A percentile compares a stretch with the other conserved stretches of the same genome.
These are phyloP conservation scores for Pycnomerus fuliginosus DNA, from an alignment of 2,888 invertebrate genomes.

Conservation along the genomic window DNA sequence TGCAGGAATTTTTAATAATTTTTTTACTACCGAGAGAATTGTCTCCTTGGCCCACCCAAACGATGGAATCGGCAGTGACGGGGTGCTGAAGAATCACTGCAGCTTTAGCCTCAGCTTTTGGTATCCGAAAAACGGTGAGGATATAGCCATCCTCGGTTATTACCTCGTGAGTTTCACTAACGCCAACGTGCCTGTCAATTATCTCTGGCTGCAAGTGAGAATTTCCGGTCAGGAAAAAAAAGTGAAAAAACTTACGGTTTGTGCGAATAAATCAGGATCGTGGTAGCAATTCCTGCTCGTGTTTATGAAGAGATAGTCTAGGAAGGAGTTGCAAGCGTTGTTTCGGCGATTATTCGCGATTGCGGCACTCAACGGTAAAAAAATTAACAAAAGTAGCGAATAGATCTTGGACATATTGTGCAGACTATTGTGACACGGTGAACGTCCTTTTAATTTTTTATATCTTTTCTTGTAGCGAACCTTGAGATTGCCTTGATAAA, in stretches of 20 bases:
- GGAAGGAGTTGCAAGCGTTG: background rate
- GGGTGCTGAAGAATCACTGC: constrained; percentile 7
- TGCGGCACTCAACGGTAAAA: no score
- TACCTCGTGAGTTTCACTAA: constrained; percentile 1
- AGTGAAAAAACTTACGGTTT: constrained; percentile 4
- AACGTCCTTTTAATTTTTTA: no score
- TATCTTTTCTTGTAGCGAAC: no score
- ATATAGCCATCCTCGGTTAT: constrained; percentile 4
- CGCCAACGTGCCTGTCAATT: constrained; percentile 2
- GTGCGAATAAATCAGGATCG: constrained; percentile 1
- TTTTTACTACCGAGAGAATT: constrained; percentile 17
- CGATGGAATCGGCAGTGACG: constrained; percentile 2
- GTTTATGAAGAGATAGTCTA: constrained; percentile 3
- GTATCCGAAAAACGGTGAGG: constrained; percentile 4
- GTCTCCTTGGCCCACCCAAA: constrained; percentile 17
- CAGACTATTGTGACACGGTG: no score
- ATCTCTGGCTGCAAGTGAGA: constrained; percentile 4
- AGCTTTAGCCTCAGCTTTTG: background rate
- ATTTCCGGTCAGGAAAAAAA: no score
- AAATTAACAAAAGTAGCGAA: no score
- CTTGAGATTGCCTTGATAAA: no score
- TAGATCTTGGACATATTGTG: no score
- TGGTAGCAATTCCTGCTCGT: constrained; percentile 3
- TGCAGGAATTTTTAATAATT: background rate
- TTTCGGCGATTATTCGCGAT: background rate